phyloP scores from a whole-genome alignment of 1,140 invertebrate species.

The Diachasma alloeum region DNA sequence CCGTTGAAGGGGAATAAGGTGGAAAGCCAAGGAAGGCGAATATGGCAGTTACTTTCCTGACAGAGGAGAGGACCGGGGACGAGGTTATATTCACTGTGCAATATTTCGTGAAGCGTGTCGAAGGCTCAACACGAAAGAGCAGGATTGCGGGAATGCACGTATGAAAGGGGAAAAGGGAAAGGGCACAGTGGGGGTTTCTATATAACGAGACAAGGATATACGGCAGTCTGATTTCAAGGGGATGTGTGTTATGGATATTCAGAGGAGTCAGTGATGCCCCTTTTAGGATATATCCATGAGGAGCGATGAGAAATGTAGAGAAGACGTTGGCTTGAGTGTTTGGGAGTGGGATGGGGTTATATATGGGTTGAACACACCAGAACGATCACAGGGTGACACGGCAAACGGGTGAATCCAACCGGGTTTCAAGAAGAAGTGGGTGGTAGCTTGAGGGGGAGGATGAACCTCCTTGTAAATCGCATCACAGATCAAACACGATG shows the following conservation, averaged over 20 bases:
- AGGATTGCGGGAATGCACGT: conserved; percentile 53
- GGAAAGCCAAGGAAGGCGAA: conserved; percentile 2
- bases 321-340: conserved; percentile 24
- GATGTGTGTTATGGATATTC: conserved; percentile 55
- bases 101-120: conserved; percentile 53
- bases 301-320: conserved; percentile 32
- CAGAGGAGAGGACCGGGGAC: not conserved
- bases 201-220: conserved; percentile 13
- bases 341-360: conserved; percentile 44
- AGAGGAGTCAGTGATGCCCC: conserved; percentile 9
- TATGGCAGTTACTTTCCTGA: conserved; percentile 16
- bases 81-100: conserved; percentile 46
- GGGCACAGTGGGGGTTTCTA: conserved; percentile 16
- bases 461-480: conserved; percentile 61
- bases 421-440: conserved; percentile 31
- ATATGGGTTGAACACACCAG: conserved; percentile 52
- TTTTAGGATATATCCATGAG: conserved; percentile 25
- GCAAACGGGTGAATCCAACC: conserved; percentile 47
- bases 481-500: conserved; percentile 64
- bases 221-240: conserved; percentile 11
- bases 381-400: conserved; percentile 63
- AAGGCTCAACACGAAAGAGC: conserved; percentile 44
- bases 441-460: conserved; percentile 14
- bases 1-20: not conserved
- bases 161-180: conserved; percentile 20